phyloP scores from a whole-genome alignment of 2,113 vertebrate genomes.

The Mormyrus lacerda region DNA sequence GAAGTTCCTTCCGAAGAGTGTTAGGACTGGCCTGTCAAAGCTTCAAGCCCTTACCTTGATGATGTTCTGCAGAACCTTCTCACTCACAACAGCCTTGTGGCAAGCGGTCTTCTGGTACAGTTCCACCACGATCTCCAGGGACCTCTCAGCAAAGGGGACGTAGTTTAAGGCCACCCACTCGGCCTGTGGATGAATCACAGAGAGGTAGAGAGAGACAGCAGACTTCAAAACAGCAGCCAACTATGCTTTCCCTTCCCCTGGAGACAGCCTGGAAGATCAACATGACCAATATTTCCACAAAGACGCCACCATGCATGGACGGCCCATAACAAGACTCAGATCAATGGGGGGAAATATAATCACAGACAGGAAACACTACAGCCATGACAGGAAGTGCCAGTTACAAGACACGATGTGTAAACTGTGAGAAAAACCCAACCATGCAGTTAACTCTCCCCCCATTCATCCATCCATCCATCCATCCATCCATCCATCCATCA shows the following conservation, averaged over 20 bases:
- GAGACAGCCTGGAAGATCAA: neutral
- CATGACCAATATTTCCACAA: neutral
- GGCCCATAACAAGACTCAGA: conserved; percentile 30
- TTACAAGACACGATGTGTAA: conserved; percentile 27
- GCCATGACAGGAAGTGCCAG: conserved; percentile 40
- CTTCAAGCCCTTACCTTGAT: conserved; percentile 74
- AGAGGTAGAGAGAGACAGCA: neutral
- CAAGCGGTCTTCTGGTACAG: conserved; percentile 97
- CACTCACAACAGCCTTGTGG: conserved; percentile 95
- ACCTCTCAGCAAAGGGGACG: conserved; percentile 94
- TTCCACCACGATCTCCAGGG: conserved; percentile 91
- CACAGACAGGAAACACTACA: conserved; percentile 28
- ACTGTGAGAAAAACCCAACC: neutral
- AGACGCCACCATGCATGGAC: conserved; percentile 21
- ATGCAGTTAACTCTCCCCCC: neutral
- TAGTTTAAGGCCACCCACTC: conserved; percentile 99
- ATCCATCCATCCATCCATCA: neutral
- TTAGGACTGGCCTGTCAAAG: neutral
- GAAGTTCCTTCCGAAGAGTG: neutral
- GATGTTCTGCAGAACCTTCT: conserved; percentile 89
- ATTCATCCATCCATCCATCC: neutral
- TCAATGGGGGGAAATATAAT: conserved; percentile 30
- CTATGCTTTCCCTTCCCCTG: neutral
- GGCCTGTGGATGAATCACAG: conserved; percentile 65
- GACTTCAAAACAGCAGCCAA: neutral